These are phyloP conservation scores for Cydia splendana DNA, from an alignment of 1,140 invertebrate species.

Conservation along the genomic window DNA sequence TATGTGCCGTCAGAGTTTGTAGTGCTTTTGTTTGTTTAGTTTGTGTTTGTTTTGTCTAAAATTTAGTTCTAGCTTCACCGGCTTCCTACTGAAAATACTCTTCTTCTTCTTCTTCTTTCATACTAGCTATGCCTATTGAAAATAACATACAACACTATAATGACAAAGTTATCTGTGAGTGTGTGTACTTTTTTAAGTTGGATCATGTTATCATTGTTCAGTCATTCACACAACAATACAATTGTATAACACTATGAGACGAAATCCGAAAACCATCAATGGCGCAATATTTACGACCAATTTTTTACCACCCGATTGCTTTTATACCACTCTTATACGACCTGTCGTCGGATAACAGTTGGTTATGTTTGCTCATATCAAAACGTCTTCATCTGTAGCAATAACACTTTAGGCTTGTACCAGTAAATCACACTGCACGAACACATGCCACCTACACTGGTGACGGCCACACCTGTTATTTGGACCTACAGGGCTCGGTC, in stretches of 20 bases:
- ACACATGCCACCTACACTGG: conserved; percentile 7
- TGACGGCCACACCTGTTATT: conserved; percentile 2
- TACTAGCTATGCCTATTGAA: too few relatives aligned
- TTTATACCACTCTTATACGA: conserved; percentile 10
- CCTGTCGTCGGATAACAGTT: not conserved
- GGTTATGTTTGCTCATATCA: conserved; percentile 29
- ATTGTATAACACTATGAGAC: not conserved
- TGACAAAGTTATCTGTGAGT: too few relatives aligned
- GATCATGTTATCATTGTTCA: not conserved
- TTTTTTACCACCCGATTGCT: not conserved
- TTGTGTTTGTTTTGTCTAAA: too few relatives aligned
- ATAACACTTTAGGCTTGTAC: conserved; percentile 10
- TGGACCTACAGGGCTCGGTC: not conserved
- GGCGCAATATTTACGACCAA: not conserved
- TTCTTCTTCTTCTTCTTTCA: too few relatives aligned
- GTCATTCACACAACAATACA: not conserved
- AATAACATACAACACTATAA: too few relatives aligned
- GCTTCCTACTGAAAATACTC: too few relatives aligned
- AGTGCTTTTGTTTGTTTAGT: too few relatives aligned
- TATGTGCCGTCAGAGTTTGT: too few relatives aligned
- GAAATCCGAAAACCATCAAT: not conserved
- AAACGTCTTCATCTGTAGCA: conserved; percentile 25
- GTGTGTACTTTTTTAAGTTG: not conserved
- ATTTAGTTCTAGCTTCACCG: too few relatives aligned
- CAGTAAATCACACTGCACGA: conserved; percentile 1